phyloP scores from a whole-genome alignment of 2,113 vertebrate species.

The Theristicus caerulescens region DNA sequence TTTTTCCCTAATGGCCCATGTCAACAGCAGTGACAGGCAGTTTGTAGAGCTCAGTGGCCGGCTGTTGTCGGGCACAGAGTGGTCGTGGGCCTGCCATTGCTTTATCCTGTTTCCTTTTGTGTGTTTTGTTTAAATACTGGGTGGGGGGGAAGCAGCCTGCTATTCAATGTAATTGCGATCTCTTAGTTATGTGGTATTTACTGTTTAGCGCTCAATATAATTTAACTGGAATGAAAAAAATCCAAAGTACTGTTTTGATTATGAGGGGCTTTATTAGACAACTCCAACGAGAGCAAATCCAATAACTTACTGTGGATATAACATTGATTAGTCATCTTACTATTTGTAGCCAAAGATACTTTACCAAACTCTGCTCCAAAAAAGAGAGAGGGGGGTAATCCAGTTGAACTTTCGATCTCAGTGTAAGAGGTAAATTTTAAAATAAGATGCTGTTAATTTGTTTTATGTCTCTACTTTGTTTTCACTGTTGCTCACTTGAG shows the following conservation, averaged over 20 bases:
- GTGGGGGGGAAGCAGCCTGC: background rate
- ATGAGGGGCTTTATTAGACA: background rate
- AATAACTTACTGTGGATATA: background rate
- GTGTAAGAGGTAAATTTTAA: background rate
- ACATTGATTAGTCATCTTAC: background rate
- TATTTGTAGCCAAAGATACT: background rate
- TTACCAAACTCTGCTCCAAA: background rate
- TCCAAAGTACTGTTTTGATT: background rate
- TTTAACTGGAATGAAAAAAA: background rate
- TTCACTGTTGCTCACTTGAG: background rate
- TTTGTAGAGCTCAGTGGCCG: background rate
- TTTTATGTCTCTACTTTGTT: background rate
- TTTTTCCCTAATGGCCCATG: background rate
- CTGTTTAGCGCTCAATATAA: background rate
- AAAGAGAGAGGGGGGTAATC: background rate
- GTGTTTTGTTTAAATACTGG: background rate
- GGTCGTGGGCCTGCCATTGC: background rate
- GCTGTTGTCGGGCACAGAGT: background rate
- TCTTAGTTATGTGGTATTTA: background rate
- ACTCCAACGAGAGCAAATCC: background rate
- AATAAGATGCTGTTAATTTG: background rate
- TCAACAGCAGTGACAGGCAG: background rate
- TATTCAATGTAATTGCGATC: background rate
- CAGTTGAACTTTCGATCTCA: background rate
- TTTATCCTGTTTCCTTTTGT: background rate